Base-by-base conservation (phyloP, 2,113 vertebrate species). In the Sterrhoptilus dennistouni region DNA sequence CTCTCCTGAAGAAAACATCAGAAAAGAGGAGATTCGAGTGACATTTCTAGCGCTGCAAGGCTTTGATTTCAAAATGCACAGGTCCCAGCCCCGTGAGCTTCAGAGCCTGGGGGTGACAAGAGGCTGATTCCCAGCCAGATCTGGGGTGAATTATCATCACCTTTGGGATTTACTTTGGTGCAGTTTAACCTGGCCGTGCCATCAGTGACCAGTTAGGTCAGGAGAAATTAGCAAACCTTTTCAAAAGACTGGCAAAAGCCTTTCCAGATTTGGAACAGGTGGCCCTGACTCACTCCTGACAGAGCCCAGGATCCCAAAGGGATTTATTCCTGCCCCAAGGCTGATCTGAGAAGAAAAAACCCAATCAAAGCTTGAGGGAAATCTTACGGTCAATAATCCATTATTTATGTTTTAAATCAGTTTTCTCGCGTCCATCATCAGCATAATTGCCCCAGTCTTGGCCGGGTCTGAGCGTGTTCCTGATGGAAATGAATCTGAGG, bases 11-110 rank as follows among this genome's bases (percentile, higher is more conserved):
- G 74, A 69, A 95, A 90, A 49, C 63, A 92, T 6, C 42, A 77
- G 66, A 76, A 50, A 42, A 61, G 19, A 72, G 45, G 50, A 72
- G 52, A 83, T 76, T 11, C 14, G 42, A 36, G 3, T 91, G 75
- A 71, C 50, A 93, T 87, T 96, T 90, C 56, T 35, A 54, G 57
- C 35, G 21, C 66, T 90, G 90, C 47, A 66, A 22, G 89, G 66
- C 83, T 95, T 95, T 80, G 66, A 74, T 72, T 97, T 69, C 86
- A 70, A 70, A 93, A 52, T 9, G 50, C 45, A 79, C 69, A 77
- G 65, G 76, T 50, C 69, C 49, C 85, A 87, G 76, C 63, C 44
- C 31, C 3, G 11, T 18, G 50, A 88, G 70, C 44, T 38, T 8
- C 78, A 42, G 85, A 63, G 77, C 81, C 80, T 4, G 63, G 85